A percentile compares a stretch with the other conserved stretches of the same genome.
Evolutionary conservation across 2,113 vertebrate species (phyloP).

Genomic region (Upupa epops): DNA sequence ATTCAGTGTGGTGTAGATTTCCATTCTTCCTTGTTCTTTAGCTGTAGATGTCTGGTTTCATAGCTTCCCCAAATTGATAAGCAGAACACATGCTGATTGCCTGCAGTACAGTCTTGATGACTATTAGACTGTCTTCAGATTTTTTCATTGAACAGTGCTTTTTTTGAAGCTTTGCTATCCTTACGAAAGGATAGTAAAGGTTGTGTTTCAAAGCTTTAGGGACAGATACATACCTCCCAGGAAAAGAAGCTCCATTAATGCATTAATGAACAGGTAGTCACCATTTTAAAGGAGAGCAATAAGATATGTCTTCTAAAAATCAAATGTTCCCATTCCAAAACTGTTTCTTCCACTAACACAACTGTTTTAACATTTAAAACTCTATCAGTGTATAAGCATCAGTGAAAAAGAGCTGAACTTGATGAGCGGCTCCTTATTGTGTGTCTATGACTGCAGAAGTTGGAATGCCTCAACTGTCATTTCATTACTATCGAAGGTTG

Average conservation of each 20-base stretch:
- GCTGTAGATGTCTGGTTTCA: neutral
- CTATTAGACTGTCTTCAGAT: neutral
- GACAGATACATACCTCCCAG: neutral
- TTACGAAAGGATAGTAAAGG: neutral
- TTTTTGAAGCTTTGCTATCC: neutral
- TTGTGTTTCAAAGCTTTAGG: neutral
- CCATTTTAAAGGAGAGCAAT: neutral
- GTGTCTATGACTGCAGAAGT: neutral
- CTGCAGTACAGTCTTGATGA: neutral
- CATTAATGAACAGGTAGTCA: neutral
- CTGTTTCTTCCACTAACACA: neutral
- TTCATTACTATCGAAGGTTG: neutral
- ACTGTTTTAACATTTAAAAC: neutral
- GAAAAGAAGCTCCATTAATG: neutral
- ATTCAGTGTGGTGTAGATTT: neutral
- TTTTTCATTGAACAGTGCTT: neutral
- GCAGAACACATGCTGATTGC: neutral
- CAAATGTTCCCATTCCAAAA: neutral
- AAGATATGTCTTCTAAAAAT: neutral
- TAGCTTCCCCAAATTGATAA: neutral
- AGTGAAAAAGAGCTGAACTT: neutral
- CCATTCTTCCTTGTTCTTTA: neutral
- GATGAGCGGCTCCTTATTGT: neutral
- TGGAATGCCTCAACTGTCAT: neutral
- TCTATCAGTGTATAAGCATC: neutral